Evolutionary conservation across 2,888 invertebrate species (phyloP).

Genomic region (Pandemis corylana): DNA sequence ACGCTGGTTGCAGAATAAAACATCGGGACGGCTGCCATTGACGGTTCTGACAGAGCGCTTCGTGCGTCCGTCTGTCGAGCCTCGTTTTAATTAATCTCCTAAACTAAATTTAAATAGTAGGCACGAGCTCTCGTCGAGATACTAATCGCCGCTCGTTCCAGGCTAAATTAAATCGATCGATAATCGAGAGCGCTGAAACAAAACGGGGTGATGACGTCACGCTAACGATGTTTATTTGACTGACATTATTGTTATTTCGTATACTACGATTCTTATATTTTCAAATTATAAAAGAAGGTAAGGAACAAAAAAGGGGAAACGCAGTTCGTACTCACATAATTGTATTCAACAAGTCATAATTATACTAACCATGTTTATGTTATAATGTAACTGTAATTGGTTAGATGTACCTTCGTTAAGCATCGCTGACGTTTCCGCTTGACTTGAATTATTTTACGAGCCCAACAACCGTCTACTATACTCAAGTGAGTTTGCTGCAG

Average conservation of each 20-base stretch:
- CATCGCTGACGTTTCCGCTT: no score
- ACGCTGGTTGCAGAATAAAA: constrained; percentile 75
- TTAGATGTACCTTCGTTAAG: no score
- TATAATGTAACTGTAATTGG: no score
- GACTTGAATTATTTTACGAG: no score
- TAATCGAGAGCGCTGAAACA: constrained; percentile 60
- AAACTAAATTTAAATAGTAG: constrained; percentile 77
- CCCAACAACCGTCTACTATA: no score
- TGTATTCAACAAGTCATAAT: no score
- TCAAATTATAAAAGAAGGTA: neutral
- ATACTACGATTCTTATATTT: neutral
- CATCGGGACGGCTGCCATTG: constrained; percentile 73
- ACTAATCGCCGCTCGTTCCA: constrained; percentile 54
- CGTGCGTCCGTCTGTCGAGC: constrained; percentile 58
- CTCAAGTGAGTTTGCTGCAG: neutral
- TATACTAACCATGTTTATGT: no score
- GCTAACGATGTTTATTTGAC: constrained; percentile 38
- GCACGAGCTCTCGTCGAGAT: constrained; percentile 58
- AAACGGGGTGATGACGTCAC: constrained; percentile 52
- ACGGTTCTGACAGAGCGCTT: constrained; percentile 72
- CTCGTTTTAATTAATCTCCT: constrained; percentile 76
- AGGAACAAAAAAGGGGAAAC: no score
- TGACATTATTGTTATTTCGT: neutral
- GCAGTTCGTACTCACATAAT: no score
- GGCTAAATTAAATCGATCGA: constrained; percentile 64